A percentile compares a stretch with the other conserved stretches of the same genome.
Conservation (phyloP, 1,140 invertebrate genomes). For the Archivesica marissinica region DNA sequence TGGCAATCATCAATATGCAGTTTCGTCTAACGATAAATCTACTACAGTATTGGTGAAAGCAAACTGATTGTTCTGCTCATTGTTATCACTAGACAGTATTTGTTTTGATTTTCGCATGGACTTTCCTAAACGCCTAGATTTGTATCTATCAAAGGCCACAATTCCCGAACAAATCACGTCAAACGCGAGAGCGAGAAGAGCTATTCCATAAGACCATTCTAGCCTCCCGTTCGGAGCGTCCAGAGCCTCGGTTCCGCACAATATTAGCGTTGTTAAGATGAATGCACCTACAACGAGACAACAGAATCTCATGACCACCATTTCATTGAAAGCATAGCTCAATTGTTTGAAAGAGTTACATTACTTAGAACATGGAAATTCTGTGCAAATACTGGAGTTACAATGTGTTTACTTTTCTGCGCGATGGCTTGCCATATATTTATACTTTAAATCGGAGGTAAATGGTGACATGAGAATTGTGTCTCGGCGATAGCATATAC, state of each 20-base stretch:
- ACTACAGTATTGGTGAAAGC: conserved; percentile 36
- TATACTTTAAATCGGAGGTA: too few relatives aligned
- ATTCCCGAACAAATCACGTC: conserved; percentile 27
- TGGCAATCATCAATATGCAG: conserved; percentile 7
- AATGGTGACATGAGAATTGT: too few relatives aligned
- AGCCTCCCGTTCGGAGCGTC: neutral
- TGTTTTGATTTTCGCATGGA: conserved; percentile 44
- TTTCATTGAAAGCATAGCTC: too few relatives aligned
- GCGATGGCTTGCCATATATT: too few relatives aligned
- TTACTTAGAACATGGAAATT: too few relatives aligned
- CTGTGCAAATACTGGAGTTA: too few relatives aligned
- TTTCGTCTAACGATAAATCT: conserved; percentile 27
- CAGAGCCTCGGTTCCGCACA: neutral
- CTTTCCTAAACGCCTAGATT: conserved; percentile 13
- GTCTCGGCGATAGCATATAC: too few relatives aligned
- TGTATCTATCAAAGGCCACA: conserved; percentile 27
- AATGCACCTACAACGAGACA: conserved; percentile 56
- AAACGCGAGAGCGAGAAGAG: conserved; percentile 30
- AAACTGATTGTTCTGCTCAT: conserved; percentile 21
- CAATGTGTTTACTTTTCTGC: too few relatives aligned
- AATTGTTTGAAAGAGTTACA: too few relatives aligned
- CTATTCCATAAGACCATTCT: conserved; percentile 55
- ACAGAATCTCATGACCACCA: neutral
- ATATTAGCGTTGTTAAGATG: conserved; percentile 40
- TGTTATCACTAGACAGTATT: neutral